Evolutionary conservation across 2,797 vertebrate genomes (phyloP).

Genomic region (Phaenicophaeus curvirostris): DNA sequence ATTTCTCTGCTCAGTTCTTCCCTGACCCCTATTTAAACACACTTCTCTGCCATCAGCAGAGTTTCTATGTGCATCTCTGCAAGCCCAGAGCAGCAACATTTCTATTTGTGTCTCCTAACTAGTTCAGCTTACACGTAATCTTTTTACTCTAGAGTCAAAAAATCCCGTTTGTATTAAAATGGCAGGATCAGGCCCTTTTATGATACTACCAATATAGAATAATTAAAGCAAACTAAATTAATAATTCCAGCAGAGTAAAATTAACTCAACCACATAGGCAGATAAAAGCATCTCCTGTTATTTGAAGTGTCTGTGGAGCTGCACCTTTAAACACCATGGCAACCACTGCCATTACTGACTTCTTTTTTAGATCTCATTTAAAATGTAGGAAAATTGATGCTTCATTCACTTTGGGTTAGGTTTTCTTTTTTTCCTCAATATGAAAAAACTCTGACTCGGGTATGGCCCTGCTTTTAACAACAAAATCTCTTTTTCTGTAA

Average conservation of each 20-base stretch:
- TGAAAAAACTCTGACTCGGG: fast-evolving
- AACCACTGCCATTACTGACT: slow-evolving; percentile 49
- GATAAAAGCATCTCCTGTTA: slow-evolving; percentile 67
- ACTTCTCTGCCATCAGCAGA: not conserved
- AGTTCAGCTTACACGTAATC: not conserved
- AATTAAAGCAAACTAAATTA: slow-evolving; percentile 62
- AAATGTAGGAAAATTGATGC: slow-evolving; percentile 58
- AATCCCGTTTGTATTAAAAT: not conserved
- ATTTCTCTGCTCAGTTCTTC: not conserved
- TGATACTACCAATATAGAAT: slow-evolving; percentile 33
- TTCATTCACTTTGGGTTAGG: not conserved
- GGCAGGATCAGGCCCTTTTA: slow-evolving; percentile 12
- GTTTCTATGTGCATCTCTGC: not conserved
- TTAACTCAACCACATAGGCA: slow-evolving; percentile 50
- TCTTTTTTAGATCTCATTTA: slow-evolving; percentile 54
- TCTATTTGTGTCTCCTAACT: not conserved
- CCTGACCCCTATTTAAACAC: not conserved
- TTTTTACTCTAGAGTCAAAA: not conserved
- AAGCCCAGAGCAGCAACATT: not conserved
- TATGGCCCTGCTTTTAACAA: slow-evolving; percentile 9
- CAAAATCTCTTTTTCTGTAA: not conserved
- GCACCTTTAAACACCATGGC: slow-evolving; percentile 66
- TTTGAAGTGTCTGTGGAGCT: slow-evolving; percentile 53
- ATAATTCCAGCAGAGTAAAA: slow-evolving; percentile 68
- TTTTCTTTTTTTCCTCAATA: not conserved